Evolutionary conservation across 1,140 invertebrate species (phyloP), one percentile per base, ranked within the genome.

Genomic region (Amyelois transitella): DNA sequence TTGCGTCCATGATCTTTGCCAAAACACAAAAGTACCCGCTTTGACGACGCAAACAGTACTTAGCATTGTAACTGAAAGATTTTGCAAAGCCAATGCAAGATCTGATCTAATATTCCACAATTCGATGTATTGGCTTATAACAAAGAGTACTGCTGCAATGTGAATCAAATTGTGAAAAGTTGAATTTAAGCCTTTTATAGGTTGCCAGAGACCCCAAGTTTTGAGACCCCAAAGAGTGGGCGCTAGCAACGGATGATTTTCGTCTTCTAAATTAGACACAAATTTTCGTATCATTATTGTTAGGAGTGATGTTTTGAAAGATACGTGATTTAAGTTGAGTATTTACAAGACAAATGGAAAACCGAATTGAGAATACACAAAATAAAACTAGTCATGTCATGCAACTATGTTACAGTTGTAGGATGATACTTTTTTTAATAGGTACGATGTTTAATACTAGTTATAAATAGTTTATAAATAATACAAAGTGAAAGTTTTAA

Each of bases 41-140:
- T 86, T 86, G 0, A 81, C 62, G 1, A 78, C 71, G 43, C 78
- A 80, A 12, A 83, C 66, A 0, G 77, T 69, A 50, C 80, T 84
- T 0, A 85, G 59, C 78, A 85, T 83, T 0, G 77, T 71, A 0
- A 79, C 60, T 0, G 83, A 86, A 0, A 86, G 60, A 47, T 86
- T 84, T 12, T 75, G 56, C 28, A 84, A 43, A 10, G 80, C 78
- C 53, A 66, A 47, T 10, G 78, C 74, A 6, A 79, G 49, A 19
- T 81, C 60, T 0, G 61, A 61, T 52, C 73, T 68, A 6, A 83
- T 77, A 0, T 69, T 48, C 77, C 76, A 84, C 0, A 86, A 65
- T 38, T 86, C 83, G 10, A 81, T 19, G 22, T 79, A 86, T 53
- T 84, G 79, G 18, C 64, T 73, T 3, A 83, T 5, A 19, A 86